Base-by-base conservation (phyloP, 2,113 vertebrate species). In the Craseonycteris thonglongyai region DNA sequence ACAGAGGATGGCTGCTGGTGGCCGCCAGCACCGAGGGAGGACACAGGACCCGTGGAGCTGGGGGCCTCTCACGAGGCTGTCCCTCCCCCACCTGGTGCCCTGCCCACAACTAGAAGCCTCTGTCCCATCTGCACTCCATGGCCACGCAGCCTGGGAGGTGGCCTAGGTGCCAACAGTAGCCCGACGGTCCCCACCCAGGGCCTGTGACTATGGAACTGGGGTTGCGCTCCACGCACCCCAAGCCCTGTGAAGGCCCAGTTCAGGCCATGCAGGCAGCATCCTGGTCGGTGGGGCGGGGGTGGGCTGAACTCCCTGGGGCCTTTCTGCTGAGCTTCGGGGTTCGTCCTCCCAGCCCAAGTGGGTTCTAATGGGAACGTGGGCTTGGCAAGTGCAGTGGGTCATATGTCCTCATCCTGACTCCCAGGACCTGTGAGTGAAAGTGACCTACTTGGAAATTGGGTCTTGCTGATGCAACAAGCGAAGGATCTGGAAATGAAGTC, bases 381-480 rank as follows among this genome's bases (percentile, higher is more conserved):
- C 66, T 1, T 1, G 15, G 30, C 45, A 3, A 22, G 13, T 3
- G 14, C 1, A 0, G 30, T 8, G 38, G 58, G 18, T 6, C 8
- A 7, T 6, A 10, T 0, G 16, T 6, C 72, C 8, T 0, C 1
- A 2, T 15, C 28, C 22, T 33, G 13, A 13, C 4, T 12, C 38
- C n/a, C 19, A 0, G 6, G 11, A 6, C 13, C 30, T 5, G 11
- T 4, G 18, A 4, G 19, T 1, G 5, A 30, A 1, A 0, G 14
- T 0, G 35, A n/a, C 30, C 24, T 10, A 6, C 4, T 9, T 16
- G 35, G 49, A 69, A 75, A 24, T 0, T 10, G 63, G 15, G 38
- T 84, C 71, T 68, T 8, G 51, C n/a, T 14, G 85, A 24, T 19
- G 49, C 33, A 2, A 14, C 16, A 30, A n/a, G n/a, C n/a, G n/a